phyloP scores from a whole-genome alignment of 2,888 invertebrate species.

The Tetanocera ferruginea region DNA sequence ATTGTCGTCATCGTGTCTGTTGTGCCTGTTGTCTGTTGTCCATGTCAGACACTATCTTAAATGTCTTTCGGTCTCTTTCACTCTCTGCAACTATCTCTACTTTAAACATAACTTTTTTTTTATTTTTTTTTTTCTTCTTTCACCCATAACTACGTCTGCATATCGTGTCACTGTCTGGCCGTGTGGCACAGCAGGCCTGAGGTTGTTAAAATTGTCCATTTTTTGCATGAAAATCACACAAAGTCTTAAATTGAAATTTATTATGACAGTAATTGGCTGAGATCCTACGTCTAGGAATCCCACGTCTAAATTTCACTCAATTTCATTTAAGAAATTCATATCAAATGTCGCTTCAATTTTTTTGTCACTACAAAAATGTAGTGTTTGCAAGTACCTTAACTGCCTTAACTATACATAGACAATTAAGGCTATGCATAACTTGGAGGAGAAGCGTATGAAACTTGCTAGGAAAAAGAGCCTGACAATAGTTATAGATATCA shows the following conservation, averaged over 20 bases:
- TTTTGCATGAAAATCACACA: conserved; percentile 11
- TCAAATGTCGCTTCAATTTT: not conserved
- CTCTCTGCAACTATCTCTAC: not conserved
- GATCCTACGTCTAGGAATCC: conserved; percentile 21
- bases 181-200: not conserved
- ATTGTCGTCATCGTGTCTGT: conserved; percentile 27
- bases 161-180: not conserved
- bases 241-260: conserved; percentile 38
- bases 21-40: not conserved
- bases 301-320: conserved; percentile 11
- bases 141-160: not conserved
- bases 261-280: conserved; percentile 41
- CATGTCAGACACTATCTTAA: not conserved
- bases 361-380: not conserved
- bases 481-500: no score
- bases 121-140: not conserved
- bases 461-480: no score
- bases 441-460: no score
- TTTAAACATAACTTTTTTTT: not conserved
- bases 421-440: no score
- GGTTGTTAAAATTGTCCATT: conserved; percentile 1
- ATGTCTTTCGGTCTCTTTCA: not conserved
- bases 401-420: no score
- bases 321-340: not conserved
- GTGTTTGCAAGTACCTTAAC: no score